phyloP scores from a whole-genome alignment of 2,888 invertebrate genomes.

The Crossocerus cetratus region DNA sequence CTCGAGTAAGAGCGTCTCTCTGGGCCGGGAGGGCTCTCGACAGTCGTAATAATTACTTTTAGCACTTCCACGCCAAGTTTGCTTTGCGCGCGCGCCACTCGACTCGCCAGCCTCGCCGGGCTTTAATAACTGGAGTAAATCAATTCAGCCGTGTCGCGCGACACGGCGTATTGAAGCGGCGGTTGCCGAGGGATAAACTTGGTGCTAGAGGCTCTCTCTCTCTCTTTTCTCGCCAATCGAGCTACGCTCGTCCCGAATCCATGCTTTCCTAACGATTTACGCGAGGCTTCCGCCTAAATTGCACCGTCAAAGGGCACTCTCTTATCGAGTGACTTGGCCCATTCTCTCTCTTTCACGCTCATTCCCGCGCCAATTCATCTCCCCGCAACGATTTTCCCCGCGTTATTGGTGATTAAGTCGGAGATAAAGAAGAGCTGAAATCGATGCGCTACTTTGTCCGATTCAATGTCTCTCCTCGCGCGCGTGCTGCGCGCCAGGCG shows the following conservation, averaged over 20 bases:
- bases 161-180: constrained; percentile 19
- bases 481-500: too few species aligned
- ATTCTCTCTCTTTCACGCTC: too few species aligned
- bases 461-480: too few species aligned
- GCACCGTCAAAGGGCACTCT: constrained; percentile 14
- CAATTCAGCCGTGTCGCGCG: constrained; percentile 42
- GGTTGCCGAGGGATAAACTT: neutral
- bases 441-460: too few species aligned
- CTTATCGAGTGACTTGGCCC: too few species aligned
- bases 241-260: neutral
- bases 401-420: too few species aligned
- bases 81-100: neutral
- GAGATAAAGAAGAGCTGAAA: too few species aligned
- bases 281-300: constrained; percentile 31
- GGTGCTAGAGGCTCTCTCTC: too few species aligned
- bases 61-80: neutral
- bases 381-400: too few species aligned
- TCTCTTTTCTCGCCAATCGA: too few species aligned
- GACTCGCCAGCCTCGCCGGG: constrained; percentile 9
- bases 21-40: neutral
- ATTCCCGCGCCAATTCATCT: too few species aligned
- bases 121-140: constrained; percentile 47
- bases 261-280: constrained; percentile 33
- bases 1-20: neutral
- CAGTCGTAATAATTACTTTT: constrained; percentile 1